Evolutionary conservation across 1,140 invertebrate species (phyloP).

Genomic region (Drosophila guanche): DNA sequence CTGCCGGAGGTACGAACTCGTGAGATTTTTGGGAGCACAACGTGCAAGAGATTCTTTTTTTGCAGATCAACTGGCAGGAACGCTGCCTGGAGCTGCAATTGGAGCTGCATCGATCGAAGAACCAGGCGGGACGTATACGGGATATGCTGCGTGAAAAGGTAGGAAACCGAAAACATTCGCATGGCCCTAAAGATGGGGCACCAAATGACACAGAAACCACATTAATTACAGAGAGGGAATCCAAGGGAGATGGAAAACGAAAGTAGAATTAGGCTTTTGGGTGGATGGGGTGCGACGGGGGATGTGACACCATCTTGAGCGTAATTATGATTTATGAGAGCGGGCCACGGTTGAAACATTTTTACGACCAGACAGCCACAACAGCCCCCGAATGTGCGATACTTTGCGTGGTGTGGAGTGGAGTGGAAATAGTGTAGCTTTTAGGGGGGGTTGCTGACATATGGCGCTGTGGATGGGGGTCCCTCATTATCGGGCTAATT

Average conservation of each 20-base stretch:
- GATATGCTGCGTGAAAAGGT: conserved; percentile 95
- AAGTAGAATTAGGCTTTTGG: no score
- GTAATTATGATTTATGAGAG: conserved; percentile 78
- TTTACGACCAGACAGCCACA: conserved; percentile 54
- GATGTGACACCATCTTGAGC: conserved; percentile 50
- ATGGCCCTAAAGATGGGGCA: not conserved
- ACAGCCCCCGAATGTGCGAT: not conserved
- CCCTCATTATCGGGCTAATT: conserved; percentile 73
- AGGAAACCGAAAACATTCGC: conserved; percentile 3
- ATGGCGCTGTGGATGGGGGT: conserved; percentile 9
- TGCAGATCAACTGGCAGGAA: conserved; percentile 90
- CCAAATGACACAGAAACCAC: conserved; percentile 16
- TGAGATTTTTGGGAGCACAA: not conserved
- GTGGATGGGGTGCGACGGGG: no score
- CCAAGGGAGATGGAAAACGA: no score
- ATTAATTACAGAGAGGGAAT: not conserved
- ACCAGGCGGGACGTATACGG: conserved; percentile 92
- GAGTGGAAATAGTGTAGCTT: conserved; percentile 53
- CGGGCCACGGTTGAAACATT: conserved; percentile 64
- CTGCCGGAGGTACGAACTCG: conserved; percentile 66
- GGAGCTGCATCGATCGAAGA: conserved; percentile 91
- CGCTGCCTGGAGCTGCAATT: conserved; percentile 92
- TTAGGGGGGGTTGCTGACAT: conserved; percentile 29
- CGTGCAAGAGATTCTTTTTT: not conserved
- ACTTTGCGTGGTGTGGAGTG: conserved; percentile 24